Evolutionary conservation across 2,797 vertebrate genomes (phyloP).

Genomic region (Novumbra hubbsi): DNA sequence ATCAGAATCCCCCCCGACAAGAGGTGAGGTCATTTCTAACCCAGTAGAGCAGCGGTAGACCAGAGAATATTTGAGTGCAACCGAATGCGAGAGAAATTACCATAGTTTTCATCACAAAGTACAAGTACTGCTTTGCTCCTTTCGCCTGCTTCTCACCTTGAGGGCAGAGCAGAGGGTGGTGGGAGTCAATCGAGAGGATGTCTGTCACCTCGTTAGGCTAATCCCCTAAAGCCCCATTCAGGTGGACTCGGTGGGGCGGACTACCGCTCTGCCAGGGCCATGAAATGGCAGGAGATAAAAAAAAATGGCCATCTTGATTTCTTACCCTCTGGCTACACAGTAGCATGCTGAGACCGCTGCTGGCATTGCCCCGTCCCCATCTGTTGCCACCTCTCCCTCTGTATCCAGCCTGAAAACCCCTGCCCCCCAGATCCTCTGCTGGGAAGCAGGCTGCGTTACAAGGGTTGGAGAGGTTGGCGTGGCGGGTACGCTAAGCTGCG

Average conservation of each 20-base stretch:
- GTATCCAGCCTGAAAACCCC: neutral
- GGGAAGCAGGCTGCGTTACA: neutral
- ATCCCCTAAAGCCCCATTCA: no score
- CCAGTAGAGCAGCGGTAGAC: neutral
- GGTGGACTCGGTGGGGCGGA: neutral
- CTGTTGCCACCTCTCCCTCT: neutral
- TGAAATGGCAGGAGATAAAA: neutral
- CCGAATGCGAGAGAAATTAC: neutral
- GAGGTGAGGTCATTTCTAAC: neutral
- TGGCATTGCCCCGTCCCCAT: neutral
- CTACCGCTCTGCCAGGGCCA: neutral
- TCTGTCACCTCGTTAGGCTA: neutral
- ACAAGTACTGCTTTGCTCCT: neutral
- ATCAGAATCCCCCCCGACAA: neutral
- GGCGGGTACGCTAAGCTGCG: neutral
- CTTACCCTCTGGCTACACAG: neutral
- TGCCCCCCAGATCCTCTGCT: neutral
- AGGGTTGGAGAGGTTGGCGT: neutral
- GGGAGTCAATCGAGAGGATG: neutral
- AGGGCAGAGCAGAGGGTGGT: neutral
- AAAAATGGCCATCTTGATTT: neutral
- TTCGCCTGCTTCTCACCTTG: neutral
- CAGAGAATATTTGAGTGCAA: neutral
- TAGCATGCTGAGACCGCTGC: neutral
- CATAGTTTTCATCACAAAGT: neutral